Base-by-base conservation (phyloP, 37 sponge, comb jelly and placozoan species). In the Hormiphora californensis region DNA sequence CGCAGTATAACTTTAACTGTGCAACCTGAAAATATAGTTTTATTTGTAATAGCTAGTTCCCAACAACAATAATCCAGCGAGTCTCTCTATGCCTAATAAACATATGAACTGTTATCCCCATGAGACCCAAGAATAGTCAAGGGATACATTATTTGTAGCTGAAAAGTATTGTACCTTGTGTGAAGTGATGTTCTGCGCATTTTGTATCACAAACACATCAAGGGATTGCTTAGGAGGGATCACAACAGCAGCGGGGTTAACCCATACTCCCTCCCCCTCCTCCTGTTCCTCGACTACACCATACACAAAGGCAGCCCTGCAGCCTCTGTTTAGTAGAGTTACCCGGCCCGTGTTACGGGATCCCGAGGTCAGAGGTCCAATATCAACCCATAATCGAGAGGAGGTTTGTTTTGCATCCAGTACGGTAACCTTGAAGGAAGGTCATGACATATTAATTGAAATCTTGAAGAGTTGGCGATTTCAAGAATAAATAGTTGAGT, bases 341-440 rank as follows among this genome's bases (percentile, higher is more conserved):
- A 73, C 43, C 27, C 81, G 35, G 39, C 46, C 43, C 28, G 46
- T 73, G 81, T 27, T 43, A 25, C 81, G 81, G 27, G 81, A n/a
- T 22, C 43, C 17, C 9, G 81, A 25, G 4, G n/a, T 0, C 46
- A 73, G 35, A 12, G 7, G 39, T 1, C 81, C 81, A 43, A 73
- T 73, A 46, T 73, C 81, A n/a, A 73, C 44, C 81, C 81, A 73
- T 1, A 73, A 46, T 0, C 44, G 11, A 3, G 81, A 39, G 9
- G 81, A 73, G 81, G 5, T n/a, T 28, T 73, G 81, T 40, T 73
- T 22, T 9, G 81, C 81, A 46, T 73, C 43, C 27, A 73, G 44
- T 3, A 73, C 44, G 0, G 15, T 12, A 43, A 73, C 81, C 81
- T 73, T 43, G 27, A 21, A 40, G 19, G 21, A n/a, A 23, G 7